A percentile compares a stretch with the other conserved stretches of the same genome.
Conservation (phyloP, 2,113 vertebrate genomes). For the Cephalopholis sonnerati region DNA sequence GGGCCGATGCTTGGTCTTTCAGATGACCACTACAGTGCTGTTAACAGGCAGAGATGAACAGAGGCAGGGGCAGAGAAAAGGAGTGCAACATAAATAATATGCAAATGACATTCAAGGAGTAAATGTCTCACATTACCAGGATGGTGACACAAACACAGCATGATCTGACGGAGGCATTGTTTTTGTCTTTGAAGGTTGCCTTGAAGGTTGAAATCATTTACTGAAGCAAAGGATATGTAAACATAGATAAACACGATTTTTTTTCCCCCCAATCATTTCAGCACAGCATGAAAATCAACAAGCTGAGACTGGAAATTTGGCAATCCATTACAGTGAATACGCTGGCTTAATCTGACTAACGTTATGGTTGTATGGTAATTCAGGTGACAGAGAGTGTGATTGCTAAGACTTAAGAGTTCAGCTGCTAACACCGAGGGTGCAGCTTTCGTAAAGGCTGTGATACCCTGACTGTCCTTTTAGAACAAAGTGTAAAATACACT, state of each 20-base stretch:
- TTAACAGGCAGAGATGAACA: neutral
- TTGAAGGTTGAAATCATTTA: neutral
- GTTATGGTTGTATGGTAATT: neutral
- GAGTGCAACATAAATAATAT: conserved; percentile 22
- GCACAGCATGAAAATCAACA: neutral
- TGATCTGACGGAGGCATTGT: conserved; percentile 7
- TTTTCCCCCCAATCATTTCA: neutral
- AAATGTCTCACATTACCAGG: conserved; percentile 26
- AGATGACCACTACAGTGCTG: conserved; percentile 7
- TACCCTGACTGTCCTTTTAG: neutral
- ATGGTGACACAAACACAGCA: conserved; percentile 35
- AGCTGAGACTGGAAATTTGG: neutral
- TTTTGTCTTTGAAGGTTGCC: conserved; percentile 31
- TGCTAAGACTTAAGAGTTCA: neutral
- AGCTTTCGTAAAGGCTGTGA: neutral
- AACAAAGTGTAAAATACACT: neutral
- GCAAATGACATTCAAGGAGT: conserved; percentile 35
- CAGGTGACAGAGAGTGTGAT: neutral
- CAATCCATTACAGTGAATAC: neutral
- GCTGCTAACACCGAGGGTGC: neutral
- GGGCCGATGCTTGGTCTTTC: conserved; percentile 1
- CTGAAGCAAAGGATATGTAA: neutral
- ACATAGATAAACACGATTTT: neutral
- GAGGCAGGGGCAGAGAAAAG: neutral
- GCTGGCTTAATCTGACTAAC: neutral